These are phyloP conservation scores for Phasia obesa DNA, from an alignment of 2,888 invertebrate genomes.

Conservation along the genomic window DNA sequence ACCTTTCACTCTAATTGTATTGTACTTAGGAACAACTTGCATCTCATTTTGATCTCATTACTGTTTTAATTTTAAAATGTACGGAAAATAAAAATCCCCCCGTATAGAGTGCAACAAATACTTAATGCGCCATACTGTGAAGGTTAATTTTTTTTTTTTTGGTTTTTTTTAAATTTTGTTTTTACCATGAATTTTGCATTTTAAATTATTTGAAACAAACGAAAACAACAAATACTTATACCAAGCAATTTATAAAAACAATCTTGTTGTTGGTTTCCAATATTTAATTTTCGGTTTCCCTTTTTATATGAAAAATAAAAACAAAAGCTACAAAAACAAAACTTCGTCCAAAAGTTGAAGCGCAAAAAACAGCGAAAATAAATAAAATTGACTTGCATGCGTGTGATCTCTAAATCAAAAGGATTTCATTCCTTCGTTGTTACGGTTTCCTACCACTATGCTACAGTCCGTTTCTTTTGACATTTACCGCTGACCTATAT, in stretches of 20 bases:
- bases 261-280: conserved; percentile 25
- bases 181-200: conserved; percentile 62
- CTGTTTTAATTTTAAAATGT: not conserved
- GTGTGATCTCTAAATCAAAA: conserved; percentile 66
- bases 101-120: conserved; percentile 28
- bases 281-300: conserved; percentile 67
- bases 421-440: conserved; percentile 75
- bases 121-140: conserved; percentile 47
- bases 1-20: too few relatives aligned
- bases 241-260: conserved; percentile 58
- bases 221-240: conserved; percentile 27
- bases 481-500: conserved; percentile 71
- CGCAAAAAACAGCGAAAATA: conserved; percentile 20
- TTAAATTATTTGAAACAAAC: conserved; percentile 67
- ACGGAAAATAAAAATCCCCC: not conserved
- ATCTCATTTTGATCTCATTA: too few relatives aligned
- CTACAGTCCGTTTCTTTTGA: conserved; percentile 63
- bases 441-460: conserved; percentile 74
- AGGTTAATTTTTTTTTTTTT: conserved; percentile 1
- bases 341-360: conserved; percentile 7
- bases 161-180: conserved; percentile 29
- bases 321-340: not conserved
- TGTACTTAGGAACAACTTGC: too few relatives aligned
- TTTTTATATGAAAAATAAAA: conserved; percentile 49
- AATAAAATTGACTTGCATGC: conserved; percentile 60